These are phyloP conservation scores for Scaptomyza pallida DNA, from an alignment of 1,140 invertebrate species.

Conservation along the genomic window DNA sequence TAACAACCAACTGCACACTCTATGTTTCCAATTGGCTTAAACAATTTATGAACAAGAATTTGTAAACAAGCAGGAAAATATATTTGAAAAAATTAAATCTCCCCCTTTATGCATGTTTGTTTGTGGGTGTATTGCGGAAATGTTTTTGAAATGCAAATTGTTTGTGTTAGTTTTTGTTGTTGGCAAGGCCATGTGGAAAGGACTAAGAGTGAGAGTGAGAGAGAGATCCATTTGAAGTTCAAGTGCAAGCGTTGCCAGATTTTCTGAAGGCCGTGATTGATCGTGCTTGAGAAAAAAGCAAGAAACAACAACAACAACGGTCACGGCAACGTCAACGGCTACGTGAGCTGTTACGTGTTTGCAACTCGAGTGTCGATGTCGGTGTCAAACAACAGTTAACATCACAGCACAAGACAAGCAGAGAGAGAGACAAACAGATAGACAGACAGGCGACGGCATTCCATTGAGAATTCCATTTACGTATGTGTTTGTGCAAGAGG, in stretches of 20 bases:
- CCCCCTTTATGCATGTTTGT: constrained; percentile 13
- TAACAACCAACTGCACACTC: background rate
- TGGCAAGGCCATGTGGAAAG: background rate
- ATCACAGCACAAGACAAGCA: background rate
- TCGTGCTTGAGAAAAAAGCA: background rate
- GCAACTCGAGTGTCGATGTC: constrained; percentile 1
- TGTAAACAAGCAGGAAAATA: constrained; percentile 27
- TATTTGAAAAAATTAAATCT: constrained; percentile 40
- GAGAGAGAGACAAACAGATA: background rate
- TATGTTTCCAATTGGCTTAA: background rate
- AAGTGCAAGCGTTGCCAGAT: constrained; percentile 48
- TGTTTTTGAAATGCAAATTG: constrained; percentile 29
- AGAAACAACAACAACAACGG: background rate
- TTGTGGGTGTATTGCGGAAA: constrained; percentile 47
- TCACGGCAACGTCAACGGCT: constrained; percentile 14
- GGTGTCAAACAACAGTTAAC: constrained; percentile 30
- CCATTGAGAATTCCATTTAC: constrained; percentile 41
- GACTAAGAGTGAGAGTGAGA: background rate
- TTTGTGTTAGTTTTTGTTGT: background rate
- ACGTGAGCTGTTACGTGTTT: constrained; percentile 49
- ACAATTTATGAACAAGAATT: constrained; percentile 23
- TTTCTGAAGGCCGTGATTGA: constrained; percentile 17
- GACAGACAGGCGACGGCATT: constrained; percentile 43
- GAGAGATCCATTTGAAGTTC: constrained; percentile 42
- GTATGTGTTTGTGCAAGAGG: constrained; percentile 12